Evolutionary conservation across 1,140 invertebrate species (phyloP).

Genomic region (Drosophila paulistorum): DNA sequence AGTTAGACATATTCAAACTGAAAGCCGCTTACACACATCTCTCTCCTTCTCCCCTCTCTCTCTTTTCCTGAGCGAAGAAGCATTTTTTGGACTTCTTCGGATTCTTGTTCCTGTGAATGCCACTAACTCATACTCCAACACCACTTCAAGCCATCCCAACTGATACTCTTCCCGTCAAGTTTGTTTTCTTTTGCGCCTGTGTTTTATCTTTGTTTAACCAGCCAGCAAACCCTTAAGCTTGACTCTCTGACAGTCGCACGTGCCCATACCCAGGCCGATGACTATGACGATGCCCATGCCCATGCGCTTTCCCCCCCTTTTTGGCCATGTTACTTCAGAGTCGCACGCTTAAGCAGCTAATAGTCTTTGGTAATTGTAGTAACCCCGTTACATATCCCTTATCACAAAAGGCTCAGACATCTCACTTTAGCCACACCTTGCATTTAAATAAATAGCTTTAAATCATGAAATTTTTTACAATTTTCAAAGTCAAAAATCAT

Average conservation of each 20-base stretch:
- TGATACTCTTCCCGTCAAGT: conserved; percentile 35
- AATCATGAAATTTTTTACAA: background rate
- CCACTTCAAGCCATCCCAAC: background rate
- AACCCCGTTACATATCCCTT: conserved; percentile 17
- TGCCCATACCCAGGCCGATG: conserved; percentile 22
- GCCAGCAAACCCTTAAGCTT: conserved; percentile 22
- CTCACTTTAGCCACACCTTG: conserved; percentile 20
- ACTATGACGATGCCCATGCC: background rate
- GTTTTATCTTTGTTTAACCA: conserved; percentile 67
- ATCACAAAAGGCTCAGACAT: conserved; percentile 16
- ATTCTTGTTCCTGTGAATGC: conserved; percentile 1
- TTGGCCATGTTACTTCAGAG: conserved; percentile 24
- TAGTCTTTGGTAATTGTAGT: conserved; percentile 11
- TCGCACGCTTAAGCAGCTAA: conserved; percentile 9
- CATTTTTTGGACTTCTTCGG: conserved; percentile 11
- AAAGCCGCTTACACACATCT: conserved; percentile 4
- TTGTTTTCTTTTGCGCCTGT: conserved; percentile 24
- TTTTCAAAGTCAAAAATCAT: no score
- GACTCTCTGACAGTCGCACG: background rate
- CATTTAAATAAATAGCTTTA: background rate
- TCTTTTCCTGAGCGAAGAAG: background rate
- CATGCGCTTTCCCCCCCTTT: conserved; percentile 42
- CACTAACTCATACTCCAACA: background rate
- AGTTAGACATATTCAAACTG: conserved; percentile 23
- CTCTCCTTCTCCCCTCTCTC: background rate